Base-by-base conservation (phyloP, 1,140 invertebrate species). In the Drosophila busckii region DNA sequence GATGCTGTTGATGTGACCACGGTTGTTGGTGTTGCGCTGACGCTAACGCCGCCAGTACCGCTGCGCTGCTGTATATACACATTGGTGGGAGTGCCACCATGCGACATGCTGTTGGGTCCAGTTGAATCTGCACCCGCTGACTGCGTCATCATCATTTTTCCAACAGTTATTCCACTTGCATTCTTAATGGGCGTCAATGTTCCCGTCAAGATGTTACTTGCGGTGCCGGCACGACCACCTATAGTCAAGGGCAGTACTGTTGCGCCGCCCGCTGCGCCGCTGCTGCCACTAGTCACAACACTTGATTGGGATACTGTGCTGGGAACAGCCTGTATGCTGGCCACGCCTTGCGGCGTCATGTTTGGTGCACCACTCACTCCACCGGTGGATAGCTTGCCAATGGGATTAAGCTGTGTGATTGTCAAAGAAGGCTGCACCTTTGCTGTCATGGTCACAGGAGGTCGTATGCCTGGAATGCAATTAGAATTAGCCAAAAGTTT, bases 371-470 rank as follows among this genome's bases (percentile, higher is more conserved):
- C 37, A 1, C 44, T 8, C 4, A 35, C 37, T n/a, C 50, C 41
- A 1, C 49, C 26, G 0, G 80, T 20, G 2, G 85, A 65, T 5
- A 87, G 22, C 15, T 87, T 87, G 2, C 75, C 61, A 15, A 86
- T 70, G 2, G 75, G 82, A 54, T 84, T 85, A 6, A 87, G 31
- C 20, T 87, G 86, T 0, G 86, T 87, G 2, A 87, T 87, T 0
- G 86, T 87, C 31, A 87, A 20, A n/a, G 86, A 87, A 1, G 86
- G 84, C 45, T 87, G 85, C 9, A 76, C 82, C 32, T 87, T 87
- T 6, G 83, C 64, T 3, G 80, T 70, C 78, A 86, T 85, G 3
- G 85, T 85, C 3, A 87, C 84, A 1, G 84, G 82, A 2, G 82
- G 71, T 16, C 86, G 60, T 15, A 85, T 68, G 4, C 82, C 83